Conservation (phyloP, 2,888 invertebrate species). For the Mythimna ferrago region DNA sequence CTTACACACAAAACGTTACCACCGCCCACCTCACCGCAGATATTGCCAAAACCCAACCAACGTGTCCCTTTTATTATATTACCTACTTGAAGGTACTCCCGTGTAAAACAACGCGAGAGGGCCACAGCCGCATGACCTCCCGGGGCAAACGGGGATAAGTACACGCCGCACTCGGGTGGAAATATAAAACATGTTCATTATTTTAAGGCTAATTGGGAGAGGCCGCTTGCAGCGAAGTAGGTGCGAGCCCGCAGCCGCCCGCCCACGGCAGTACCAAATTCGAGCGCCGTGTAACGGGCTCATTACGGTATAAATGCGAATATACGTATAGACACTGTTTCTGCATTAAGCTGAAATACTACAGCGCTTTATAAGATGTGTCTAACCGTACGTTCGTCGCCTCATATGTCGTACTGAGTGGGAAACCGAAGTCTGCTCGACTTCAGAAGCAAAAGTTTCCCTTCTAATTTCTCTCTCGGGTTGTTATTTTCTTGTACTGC, state of each 20-base stretch:
- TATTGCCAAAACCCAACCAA: conserved; percentile 73
- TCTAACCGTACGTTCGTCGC: conserved; percentile 54
- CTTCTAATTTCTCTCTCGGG: conserved; percentile 21
- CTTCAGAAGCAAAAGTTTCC: conserved; percentile 43
- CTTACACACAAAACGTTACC: conserved; percentile 73
- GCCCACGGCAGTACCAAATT: conserved; percentile 88
- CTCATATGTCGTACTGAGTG: conserved; percentile 40
- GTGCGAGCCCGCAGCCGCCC: conserved; percentile 83
- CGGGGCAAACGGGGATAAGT: conserved; percentile 88
- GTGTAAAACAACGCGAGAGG: conserved; percentile 79
- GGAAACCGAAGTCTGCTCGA: conserved; percentile 24
- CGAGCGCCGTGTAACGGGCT: conserved; percentile 82
- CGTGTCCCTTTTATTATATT: conserved; percentile 80
- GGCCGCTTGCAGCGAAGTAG: conserved; percentile 88
- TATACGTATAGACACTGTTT: conserved; percentile 86
- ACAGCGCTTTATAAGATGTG: conserved; percentile 73
- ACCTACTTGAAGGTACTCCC: conserved; percentile 80
- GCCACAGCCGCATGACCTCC: conserved; percentile 86
- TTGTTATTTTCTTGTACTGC: conserved; percentile 16
- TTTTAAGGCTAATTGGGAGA: conserved; percentile 90
- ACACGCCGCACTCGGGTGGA: conserved; percentile 88
- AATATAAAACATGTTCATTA: conserved; percentile 91
- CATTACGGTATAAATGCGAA: conserved; percentile 82
- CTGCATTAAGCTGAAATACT: conserved; percentile 87
- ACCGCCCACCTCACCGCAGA: conserved; percentile 63